Evolutionary conservation across 2,888 invertebrate genomes (phyloP).

Genomic region (Cyclophora albipunctata): DNA sequence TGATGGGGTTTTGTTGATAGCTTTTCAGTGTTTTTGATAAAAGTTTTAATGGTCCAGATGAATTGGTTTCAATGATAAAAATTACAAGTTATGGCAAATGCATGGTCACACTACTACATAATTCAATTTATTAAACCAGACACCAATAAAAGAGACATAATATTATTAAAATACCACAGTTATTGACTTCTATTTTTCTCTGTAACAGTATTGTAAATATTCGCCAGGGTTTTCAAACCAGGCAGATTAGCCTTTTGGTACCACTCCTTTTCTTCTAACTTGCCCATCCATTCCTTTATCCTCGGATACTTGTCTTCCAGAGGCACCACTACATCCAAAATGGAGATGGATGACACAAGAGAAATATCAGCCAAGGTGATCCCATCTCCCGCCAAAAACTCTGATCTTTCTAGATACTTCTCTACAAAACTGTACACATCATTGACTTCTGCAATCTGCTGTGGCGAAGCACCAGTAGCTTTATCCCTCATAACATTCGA

Average conservation of each 20-base stretch:
- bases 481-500: slow-evolving; percentile 12
- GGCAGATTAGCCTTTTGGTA: slow-evolving; percentile 30
- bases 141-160: too few relatives aligned
- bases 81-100: too few relatives aligned
- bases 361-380: slow-evolving; percentile 40
- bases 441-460: slow-evolving; percentile 20
- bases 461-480: slow-evolving; percentile 12
- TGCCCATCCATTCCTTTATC: slow-evolving; percentile 27
- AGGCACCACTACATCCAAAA: slow-evolving; percentile 26
- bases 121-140: too few relatives aligned
- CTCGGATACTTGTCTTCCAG: slow-evolving; percentile 28
- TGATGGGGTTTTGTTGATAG: too few relatives aligned
- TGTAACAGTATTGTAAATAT: slow-evolving; percentile 8
- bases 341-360: slow-evolving; percentile 27
- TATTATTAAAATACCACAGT: too few relatives aligned
- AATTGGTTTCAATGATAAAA: too few relatives aligned
- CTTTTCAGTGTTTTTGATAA: too few relatives aligned
- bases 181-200: slow-evolving; percentile 8
- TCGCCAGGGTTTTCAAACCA: slow-evolving; percentile 20
- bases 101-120: too few relatives aligned
- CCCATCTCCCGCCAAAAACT: slow-evolving; percentile 28
- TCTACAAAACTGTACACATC: slow-evolving; percentile 34
- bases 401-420: slow-evolving; percentile 29
- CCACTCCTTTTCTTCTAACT: slow-evolving; percentile 27
- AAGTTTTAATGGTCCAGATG: too few relatives aligned